Base-by-base conservation (phyloP, 2,797 vertebrate genomes). In the Varecia variegata region DNA sequence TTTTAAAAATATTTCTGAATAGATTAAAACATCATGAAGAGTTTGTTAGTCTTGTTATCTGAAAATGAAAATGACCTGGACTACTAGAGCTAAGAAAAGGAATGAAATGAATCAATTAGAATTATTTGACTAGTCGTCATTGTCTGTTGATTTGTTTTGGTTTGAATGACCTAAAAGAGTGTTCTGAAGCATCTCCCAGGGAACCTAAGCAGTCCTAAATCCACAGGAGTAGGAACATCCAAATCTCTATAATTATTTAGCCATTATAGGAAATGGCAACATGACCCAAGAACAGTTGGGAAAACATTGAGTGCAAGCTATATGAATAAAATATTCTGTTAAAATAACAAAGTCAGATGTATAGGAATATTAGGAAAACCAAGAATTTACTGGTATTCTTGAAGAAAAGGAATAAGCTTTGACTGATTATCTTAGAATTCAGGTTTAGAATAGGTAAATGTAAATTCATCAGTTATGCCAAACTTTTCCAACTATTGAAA, bases 401-500 rank as follows among this genome's bases (percentile, higher is more conserved):
- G 50, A 70, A 87, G 54, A 56, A 79, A 88, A 91, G 18, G 38
- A 80, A 23, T 52, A 60, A n/a, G 10, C 43, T 92, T 89, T 81
- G 43, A 90, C 65, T 38, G 40, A 58, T 76, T 70, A 52, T 67
- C 56, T 93, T 86, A 52, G 71, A 86, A 88, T 94, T 90, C n/a
- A 74, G 71, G n/a, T 89, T 94, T 74, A 70, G 60, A 88, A 92
- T 35, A 93, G 15, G 27, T 21, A 80, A 83, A 92, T 43, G 92
- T n/a, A 91, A 83, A 91, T 79, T 87, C 32, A 80, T 65, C 86
- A 76, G 25, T 70, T 95, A 56, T 89, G 30, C 14, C 60, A 93
- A 86, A 73, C 3, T 88, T 97, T 92, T 89, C 43, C 89, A 62
- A 80, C 79, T 89, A 93, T 52, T 92, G 58, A 84, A 97, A 97